Evolutionary conservation across 2,888 invertebrate genomes (phyloP).

Genomic region (Lasioglossum oenotherae): DNA sequence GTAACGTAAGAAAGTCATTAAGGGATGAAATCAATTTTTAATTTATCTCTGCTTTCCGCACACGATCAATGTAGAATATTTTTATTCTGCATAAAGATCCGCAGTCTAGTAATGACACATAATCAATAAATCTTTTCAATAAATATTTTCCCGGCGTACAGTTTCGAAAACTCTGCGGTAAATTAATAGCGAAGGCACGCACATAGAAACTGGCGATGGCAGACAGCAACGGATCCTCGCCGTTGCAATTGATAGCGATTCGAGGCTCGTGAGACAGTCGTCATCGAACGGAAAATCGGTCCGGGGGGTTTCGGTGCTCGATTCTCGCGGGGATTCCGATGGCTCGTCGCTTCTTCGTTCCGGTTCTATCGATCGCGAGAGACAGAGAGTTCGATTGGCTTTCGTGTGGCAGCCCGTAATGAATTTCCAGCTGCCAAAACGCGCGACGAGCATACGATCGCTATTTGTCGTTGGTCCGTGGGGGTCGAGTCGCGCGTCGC

Average conservation of each 20-base stretch:
- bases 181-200: neutral
- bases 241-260: neutral
- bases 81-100: too few relatives aligned
- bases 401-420: constrained; percentile 46
- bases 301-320: neutral
- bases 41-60: too few relatives aligned
- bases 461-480: constrained; percentile 49
- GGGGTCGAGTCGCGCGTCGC: neutral
- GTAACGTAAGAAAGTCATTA: too few relatives aligned
- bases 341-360: neutral
- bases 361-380: neutral
- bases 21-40: too few relatives aligned
- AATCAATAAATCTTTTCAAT: too few relatives aligned
- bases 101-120: too few relatives aligned
- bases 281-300: constrained; percentile 4
- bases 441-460: constrained; percentile 52
- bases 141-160: too few relatives aligned
- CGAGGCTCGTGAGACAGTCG: constrained; percentile 2
- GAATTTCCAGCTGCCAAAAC: constrained; percentile 62
- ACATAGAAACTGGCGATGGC: neutral
- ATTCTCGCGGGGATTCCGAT: constrained; percentile 1
- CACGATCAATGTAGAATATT: too few relatives aligned
- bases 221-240: neutral
- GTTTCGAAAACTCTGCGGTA: too few relatives aligned
- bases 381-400: neutral